Evolutionary conservation across 2,797 vertebrate genomes (phyloP), one percentile per base, ranked within the genome.

Genomic region (Argya squamiceps): DNA sequence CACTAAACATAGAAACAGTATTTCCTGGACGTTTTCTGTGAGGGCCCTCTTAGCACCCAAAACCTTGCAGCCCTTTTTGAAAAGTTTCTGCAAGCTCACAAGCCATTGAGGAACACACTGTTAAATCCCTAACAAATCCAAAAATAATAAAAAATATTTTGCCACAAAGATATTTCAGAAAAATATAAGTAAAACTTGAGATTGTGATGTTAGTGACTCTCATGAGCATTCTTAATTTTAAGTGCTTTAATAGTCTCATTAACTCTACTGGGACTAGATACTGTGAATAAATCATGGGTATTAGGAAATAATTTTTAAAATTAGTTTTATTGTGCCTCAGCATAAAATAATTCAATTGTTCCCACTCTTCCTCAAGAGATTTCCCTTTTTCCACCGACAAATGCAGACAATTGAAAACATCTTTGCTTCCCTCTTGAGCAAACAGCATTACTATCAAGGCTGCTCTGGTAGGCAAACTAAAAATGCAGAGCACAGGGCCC

Each of bases 311-410:
- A 52, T 71, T 92, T 85, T 76, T 22, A 37, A 95, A 81, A 83
- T 59, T 0, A 73, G 46, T 92, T 93, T 81, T 71, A 58, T n/a
- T 92, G 43, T 59, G 84, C 73, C 82, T 96, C 78, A 91, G 77
- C 82, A 85, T 55, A 89, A 94, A 95, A 88, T 89, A 95, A 92
- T 87, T 75, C 68, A 85, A 71, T 94, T 79, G 68, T 80, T 88
- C 73, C 24, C 62, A 53, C n/a, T 88, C 71, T 49, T 83, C 24
- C 79, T 60, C 49, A 39, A 60, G 96, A 88, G 62, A 89, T 59
- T 88, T 81, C 53, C n/a, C 12, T 50, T 80, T 56, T 89, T 71
- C 36, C 50, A 44, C 67, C 58, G 68, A 74, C 30, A 82, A 69
- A 84, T 5, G 59, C 55, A 80, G 50, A 75, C 1, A 6, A 59